Evolutionary conservation across 64 coral and sea anemone species (phyloP), one percentile per base, ranked within the genome.

Genomic region (Montipora capricornis): DNA sequence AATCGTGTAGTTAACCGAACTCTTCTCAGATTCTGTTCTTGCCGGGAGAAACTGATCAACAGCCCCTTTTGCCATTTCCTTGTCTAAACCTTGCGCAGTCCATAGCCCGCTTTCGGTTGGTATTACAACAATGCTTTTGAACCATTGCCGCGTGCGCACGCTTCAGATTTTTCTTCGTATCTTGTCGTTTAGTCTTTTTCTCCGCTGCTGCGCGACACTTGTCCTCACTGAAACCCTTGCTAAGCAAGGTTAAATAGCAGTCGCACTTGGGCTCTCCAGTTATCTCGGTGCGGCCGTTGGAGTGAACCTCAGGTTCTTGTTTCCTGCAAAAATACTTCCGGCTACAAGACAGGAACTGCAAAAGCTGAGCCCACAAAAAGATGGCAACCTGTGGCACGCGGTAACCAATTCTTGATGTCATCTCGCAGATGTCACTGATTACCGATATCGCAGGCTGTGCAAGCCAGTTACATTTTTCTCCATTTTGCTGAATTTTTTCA

Each of bases 31-130:
- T 37, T 37, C 37, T 37, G 37, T 37, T 37, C 37, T 37, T 37
- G 37, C 37, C 37, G 37, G 37, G 37, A 37, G 37, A 37, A 37
- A 37, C 37, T 37, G 37, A 37, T 44, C 67, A 86, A 46, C 82
- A 86, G 26, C 82, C 62, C 24, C 46, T 70, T 71, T 64, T 86
- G 46, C 82, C 82, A 13, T 59, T 44, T 48, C 19, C 82, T 19
- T 64, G 62, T 12, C 68, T 62, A 64, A 86, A 73, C 66, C 46
- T 44, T 19, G 1, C 68, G 16, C 37, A 86, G 44, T 86, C 47
- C 82, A 73, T 86, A n/a, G 82, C 82, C 66, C 82, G 73, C 47
- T 71, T 86, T 70, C 82, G 45, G 47, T 86, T 71, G 62, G 62
- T 71, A 45, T 73, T 70, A 9, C 71, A 3, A 15, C 12, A 10